Percentiles rank a stretch among this genome's conserved stretches.
Evolutionary conservation across 2,797 vertebrate species (phyloP).

Genomic region (Tokudaia tokunoshimensis): DNA sequence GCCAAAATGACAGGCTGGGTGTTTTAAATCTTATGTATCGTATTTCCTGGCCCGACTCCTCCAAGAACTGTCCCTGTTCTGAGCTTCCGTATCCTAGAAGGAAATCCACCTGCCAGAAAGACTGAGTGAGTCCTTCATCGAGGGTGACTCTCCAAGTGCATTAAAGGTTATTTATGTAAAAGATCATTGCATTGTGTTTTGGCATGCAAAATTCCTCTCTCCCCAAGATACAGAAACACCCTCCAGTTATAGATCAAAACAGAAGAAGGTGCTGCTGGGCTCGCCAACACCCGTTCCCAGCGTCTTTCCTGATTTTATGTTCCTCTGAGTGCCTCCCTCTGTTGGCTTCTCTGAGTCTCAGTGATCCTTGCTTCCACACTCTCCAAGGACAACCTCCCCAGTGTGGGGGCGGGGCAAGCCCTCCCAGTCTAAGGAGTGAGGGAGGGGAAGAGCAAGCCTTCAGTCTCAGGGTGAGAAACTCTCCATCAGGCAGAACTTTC

Average conservation of each 20-base stretch:
- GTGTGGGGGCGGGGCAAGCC: background rate
- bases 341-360: background rate
- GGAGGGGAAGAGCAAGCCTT: background rate
- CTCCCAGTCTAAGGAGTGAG: background rate
- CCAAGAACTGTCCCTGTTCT: background rate
- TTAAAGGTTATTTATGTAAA: background rate
- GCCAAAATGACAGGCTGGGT: background rate
- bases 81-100: constrained; percentile 19
- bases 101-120: background rate
- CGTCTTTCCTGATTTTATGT: background rate
- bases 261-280: background rate
- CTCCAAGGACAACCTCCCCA: background rate
- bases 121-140: background rate
- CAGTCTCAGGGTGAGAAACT: background rate
- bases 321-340: background rate
- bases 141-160: background rate
- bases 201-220: background rate
- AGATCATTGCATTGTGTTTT: background rate
- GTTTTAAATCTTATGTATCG: background rate
- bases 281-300: background rate
- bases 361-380: background rate
- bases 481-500: background rate
- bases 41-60: background rate
- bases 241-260: background rate
- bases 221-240: background rate